phyloP scores from a whole-genome alignment of 1,140 invertebrate species.

The Cyclargus thomasi region DNA sequence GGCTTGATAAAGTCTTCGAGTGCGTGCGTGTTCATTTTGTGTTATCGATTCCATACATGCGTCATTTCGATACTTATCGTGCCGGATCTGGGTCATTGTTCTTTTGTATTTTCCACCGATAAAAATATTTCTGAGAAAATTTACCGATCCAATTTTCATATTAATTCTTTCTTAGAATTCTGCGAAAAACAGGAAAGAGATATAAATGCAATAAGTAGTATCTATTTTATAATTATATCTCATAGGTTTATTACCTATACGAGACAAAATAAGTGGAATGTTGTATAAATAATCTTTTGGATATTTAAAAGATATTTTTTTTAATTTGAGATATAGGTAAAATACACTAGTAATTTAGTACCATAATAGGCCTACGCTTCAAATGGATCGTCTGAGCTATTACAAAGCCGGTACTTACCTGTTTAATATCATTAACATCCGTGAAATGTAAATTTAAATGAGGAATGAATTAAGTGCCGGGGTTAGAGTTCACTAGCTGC shows the following conservation, averaged over 20 bases:
- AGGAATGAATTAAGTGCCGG: background rate
- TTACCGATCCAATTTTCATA: background rate
- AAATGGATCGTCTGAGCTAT: background rate
- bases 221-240: too few relatives aligned
- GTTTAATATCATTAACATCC: background rate
- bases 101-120: slow-evolving; percentile 51
- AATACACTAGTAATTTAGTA: too few relatives aligned
- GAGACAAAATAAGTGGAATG: too few relatives aligned
- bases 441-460: background rate
- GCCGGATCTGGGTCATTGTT: slow-evolving; percentile 71
- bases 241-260: too few relatives aligned
- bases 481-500: background rate
- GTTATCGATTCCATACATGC: slow-evolving; percentile 71
- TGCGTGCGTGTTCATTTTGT: slow-evolving; percentile 47
- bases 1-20: slow-evolving; percentile 49
- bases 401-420: background rate
- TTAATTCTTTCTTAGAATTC: background rate
- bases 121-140: slow-evolving; percentile 25
- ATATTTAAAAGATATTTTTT: too few relatives aligned
- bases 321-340: too few relatives aligned
- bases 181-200: background rate
- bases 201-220: too few relatives aligned
- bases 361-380: too few relatives aligned
- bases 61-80: slow-evolving; percentile 71
- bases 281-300: too few relatives aligned